A percentile compares a stretch with the other conserved stretches of the same genome.
These are phyloP conservation scores for Fistularia tabacaria DNA, from an alignment of 2,797 vertebrate species.

Conservation along the genomic window DNA sequence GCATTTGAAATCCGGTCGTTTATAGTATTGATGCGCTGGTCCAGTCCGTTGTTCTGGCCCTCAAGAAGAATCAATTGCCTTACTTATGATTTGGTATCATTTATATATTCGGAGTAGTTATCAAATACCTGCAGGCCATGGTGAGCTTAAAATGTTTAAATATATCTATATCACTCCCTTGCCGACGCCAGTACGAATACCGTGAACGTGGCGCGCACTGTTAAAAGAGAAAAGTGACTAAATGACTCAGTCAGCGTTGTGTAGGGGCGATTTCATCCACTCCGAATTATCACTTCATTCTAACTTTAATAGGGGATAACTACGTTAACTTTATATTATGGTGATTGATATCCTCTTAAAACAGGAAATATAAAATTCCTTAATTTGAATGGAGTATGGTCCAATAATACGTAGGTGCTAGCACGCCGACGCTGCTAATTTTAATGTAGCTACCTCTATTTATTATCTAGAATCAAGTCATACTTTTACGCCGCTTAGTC, in stretches of 20 bases:
- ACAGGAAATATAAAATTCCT: too few species aligned
- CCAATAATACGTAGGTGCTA: not conserved
- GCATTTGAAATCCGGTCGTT: not conserved
- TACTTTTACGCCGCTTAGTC: not conserved
- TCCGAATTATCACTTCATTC: constrained; percentile 3
- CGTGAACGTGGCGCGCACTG: not conserved
- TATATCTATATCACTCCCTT: too few species aligned
- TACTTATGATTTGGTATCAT: too few species aligned
- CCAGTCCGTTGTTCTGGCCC: too few species aligned
- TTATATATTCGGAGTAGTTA: too few species aligned
- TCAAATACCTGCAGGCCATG: too few species aligned
- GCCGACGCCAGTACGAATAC: not conserved
- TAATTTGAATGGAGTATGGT: not conserved
- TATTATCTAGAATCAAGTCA: too few species aligned
- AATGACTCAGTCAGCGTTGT: not conserved
- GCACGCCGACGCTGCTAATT: constrained; percentile 15
- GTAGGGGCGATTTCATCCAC: not conserved
- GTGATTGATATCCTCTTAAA: not conserved
- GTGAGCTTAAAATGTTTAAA: too few species aligned
- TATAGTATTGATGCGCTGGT: not conserved
- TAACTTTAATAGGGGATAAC: accelerated
- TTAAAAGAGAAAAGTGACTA: not conserved
- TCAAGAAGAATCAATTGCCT: too few species aligned
- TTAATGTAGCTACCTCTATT: constrained; percentile 25
- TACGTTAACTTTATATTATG: accelerated